Percentiles rank a stretch among this genome's conserved stretches.
Evolutionary conservation across 2,888 invertebrate species (phyloP).

Genomic region (Pinctada fucata): DNA sequence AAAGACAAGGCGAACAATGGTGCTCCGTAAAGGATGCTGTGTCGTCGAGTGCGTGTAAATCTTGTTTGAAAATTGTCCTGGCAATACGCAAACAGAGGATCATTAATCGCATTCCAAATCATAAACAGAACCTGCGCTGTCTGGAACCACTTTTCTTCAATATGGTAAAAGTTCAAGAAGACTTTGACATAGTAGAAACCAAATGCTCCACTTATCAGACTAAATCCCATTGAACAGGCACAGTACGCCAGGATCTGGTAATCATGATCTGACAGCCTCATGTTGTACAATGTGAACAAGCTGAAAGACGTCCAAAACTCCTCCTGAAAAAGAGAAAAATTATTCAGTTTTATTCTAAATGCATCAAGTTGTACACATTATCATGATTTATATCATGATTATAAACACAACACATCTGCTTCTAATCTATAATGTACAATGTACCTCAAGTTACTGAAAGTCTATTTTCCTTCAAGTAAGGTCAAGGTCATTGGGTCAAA

Average conservation of each 20-base stretch:
- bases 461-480: too few relatives aligned
- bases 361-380: too few relatives aligned
- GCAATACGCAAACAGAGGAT: slow-evolving; percentile 77
- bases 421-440: too few relatives aligned
- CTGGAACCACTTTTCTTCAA: slow-evolving; percentile 77
- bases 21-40: slow-evolving; percentile 75
- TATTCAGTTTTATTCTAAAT: too few relatives aligned
- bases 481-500: too few relatives aligned
- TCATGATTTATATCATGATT: too few relatives aligned
- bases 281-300: too few relatives aligned
- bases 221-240: slow-evolving; percentile 60
- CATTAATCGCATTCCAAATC: slow-evolving; percentile 78
- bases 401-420: too few relatives aligned
- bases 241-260: slow-evolving; percentile 60
- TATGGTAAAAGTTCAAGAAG: slow-evolving; percentile 76
- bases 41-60: slow-evolving; percentile 75
- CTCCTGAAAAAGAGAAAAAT: too few relatives aligned
- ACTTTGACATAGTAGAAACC: slow-evolving; percentile 78
- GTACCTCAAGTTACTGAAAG: too few relatives aligned
- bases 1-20: slow-evolving; percentile 76
- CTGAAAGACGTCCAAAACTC: too few relatives aligned
- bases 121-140: slow-evolving; percentile 76
- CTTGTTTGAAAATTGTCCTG: slow-evolving; percentile 67
- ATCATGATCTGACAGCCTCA: background rate
- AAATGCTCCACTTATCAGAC: slow-evolving; percentile 73